These are phyloP conservation scores for Podiceps cristatus DNA, from an alignment of 2,113 vertebrate genomes.

Conservation along the genomic window DNA sequence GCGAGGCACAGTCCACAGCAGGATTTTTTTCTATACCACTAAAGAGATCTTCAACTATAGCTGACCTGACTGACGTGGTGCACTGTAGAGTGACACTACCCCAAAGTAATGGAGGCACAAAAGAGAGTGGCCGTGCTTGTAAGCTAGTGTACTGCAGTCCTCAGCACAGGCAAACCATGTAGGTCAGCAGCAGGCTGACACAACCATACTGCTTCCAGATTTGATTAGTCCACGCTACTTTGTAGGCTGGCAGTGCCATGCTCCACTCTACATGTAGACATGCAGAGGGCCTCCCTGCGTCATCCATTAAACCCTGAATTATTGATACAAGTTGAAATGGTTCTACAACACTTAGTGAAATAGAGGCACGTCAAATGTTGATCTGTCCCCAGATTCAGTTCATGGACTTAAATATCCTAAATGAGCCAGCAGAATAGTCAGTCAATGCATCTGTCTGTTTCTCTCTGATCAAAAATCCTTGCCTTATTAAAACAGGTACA, in stretches of 20 bases:
- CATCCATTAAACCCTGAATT: not conserved
- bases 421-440: not conserved
- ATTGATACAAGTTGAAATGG: not conserved
- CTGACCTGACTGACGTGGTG: not conserved
- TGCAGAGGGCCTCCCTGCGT: not conserved
- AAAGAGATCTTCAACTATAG: not conserved
- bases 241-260: too few relatives aligned
- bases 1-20: not conserved
- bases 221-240: not conserved
- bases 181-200: not conserved
- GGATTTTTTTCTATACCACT: not conserved
- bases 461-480: not conserved
- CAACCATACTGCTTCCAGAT: not conserved
- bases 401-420: not conserved
- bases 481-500: not conserved
- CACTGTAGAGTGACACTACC: fast-evolving
- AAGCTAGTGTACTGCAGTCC: not conserved
- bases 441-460: not conserved
- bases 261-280: not conserved
- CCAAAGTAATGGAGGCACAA: fast-evolving
- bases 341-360: not conserved
- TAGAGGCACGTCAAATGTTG: not conserved
- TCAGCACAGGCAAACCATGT: not conserved
- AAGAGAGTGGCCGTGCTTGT: not conserved
- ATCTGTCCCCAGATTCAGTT: not conserved